Percentiles rank a stretch among this genome's conserved stretches.
Conservation (phyloP, 2,888 invertebrate genomes). For the Polylopha cassiicola region DNA sequence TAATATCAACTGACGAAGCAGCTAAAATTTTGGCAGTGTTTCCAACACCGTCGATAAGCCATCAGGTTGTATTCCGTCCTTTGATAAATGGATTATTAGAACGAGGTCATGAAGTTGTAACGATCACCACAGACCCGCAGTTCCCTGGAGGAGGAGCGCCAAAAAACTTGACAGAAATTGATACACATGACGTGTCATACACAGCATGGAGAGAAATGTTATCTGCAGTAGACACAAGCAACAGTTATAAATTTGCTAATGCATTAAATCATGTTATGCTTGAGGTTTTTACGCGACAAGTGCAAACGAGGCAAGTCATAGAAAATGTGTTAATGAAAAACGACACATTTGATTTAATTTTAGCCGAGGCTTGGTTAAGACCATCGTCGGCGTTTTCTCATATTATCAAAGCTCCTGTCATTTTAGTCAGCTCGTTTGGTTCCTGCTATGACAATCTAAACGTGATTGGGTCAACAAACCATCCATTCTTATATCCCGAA, state of each 20-base stretch:
- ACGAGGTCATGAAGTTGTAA: constrained; percentile 61
- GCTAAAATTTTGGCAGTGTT: no score
- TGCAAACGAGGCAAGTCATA: not conserved
- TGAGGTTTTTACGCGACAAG: not conserved
- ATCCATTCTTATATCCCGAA: constrained; percentile 38
- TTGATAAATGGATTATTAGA: constrained; percentile 51
- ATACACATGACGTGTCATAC: constrained; percentile 40
- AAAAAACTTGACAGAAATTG: constrained; percentile 53
- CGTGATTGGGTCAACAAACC: constrained; percentile 31
- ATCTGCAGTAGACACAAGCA: not conserved
- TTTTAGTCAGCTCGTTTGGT: constrained; percentile 44
- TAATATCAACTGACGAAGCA: no score
- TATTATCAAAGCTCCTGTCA: constrained; percentile 42
- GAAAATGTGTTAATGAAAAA: constrained; percentile 23
- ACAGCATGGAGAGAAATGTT: constrained; percentile 18
- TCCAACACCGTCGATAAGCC: constrained; percentile 60
- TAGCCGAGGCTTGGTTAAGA: constrained; percentile 36
- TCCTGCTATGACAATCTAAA: constrained; percentile 26
- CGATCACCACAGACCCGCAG: constrained; percentile 57
- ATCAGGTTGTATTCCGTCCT: constrained; percentile 58
- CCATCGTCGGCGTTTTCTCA: constrained; percentile 35
- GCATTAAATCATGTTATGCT: not conserved
- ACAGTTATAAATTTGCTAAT: not conserved
- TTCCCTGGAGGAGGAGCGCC: constrained; percentile 38
- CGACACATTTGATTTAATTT: constrained; percentile 38